phyloP scores from a whole-genome alignment of 2,113 vertebrate species.

The Furnarius figulus region DNA sequence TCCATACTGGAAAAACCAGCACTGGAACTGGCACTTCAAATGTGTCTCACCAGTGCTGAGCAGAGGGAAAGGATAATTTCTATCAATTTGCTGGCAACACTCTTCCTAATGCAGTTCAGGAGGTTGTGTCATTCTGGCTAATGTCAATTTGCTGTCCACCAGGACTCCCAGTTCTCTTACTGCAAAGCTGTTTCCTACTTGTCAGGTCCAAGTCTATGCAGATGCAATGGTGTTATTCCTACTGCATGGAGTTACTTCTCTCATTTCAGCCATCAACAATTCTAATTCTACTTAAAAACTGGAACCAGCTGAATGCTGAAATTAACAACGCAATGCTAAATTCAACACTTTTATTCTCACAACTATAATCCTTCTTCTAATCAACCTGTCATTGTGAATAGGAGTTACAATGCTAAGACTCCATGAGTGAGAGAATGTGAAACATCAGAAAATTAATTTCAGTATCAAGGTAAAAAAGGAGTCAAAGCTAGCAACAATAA shows the following conservation, averaged over 20 bases:
- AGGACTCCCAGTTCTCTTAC: background rate
- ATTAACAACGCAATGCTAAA: background rate
- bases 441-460: background rate
- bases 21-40: background rate
- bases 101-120: background rate
- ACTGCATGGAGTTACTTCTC: background rate
- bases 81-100: background rate
- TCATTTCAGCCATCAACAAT: background rate
- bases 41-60: background rate
- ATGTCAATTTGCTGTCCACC: background rate
- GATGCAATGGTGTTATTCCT: background rate
- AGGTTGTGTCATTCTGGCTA: background rate
- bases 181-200: background rate
- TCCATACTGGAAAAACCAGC: background rate
- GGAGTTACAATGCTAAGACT: background rate
- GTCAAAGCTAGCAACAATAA: background rate
- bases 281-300: background rate
- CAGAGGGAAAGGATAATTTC: background rate
- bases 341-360: background rate
- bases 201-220: background rate
- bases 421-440: background rate
- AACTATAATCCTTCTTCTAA: background rate
- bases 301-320: background rate
- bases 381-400: background rate
- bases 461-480: background rate